Evolutionary conservation across 2,888 invertebrate genomes (phyloP).

Genomic region (Sylvicola fuscatus): DNA sequence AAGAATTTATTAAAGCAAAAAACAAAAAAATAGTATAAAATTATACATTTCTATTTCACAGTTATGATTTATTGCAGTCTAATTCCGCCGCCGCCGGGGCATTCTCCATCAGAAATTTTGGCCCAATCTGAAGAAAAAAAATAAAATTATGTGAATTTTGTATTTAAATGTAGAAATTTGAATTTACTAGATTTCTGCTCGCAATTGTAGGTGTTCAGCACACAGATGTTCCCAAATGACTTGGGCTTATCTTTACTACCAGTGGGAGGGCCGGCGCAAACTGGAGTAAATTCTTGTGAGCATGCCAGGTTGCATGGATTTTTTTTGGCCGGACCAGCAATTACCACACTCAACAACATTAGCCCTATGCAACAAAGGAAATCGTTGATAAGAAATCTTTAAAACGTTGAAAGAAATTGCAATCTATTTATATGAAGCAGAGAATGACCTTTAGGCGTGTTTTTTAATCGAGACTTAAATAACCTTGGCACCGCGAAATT

Average conservation of each 20-base stretch:
- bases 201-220: conserved; percentile 41
- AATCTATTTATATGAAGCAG: too few relatives aligned
- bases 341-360: too few relatives aligned
- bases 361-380: too few relatives aligned
- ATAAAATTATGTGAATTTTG: conserved; percentile 4
- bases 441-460: too few relatives aligned
- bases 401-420: too few relatives aligned
- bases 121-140: conserved; percentile 31
- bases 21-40: too few relatives aligned
- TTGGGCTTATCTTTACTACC: conserved; percentile 28
- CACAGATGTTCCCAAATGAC: conserved; percentile 42
- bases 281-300: conserved; percentile 27
- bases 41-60: conserved; percentile 29
- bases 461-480: too few relatives aligned
- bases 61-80: conserved; percentile 30
- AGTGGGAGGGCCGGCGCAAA: conserved; percentile 35
- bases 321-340: too few relatives aligned
- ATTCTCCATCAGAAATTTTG: conserved; percentile 39
- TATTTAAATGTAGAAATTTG: too few relatives aligned
- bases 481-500: too few relatives aligned
- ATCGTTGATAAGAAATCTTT: too few relatives aligned
- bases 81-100: conserved; percentile 37
- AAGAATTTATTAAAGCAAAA: too few relatives aligned
- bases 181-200: conserved; percentile 40
- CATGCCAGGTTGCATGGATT: neutral